Percentiles rank a stretch among this genome's conserved stretches.
phyloP scores from a whole-genome alignment of 64 coral and sea anemone genomes.

The Stylophora pistillata region DNA sequence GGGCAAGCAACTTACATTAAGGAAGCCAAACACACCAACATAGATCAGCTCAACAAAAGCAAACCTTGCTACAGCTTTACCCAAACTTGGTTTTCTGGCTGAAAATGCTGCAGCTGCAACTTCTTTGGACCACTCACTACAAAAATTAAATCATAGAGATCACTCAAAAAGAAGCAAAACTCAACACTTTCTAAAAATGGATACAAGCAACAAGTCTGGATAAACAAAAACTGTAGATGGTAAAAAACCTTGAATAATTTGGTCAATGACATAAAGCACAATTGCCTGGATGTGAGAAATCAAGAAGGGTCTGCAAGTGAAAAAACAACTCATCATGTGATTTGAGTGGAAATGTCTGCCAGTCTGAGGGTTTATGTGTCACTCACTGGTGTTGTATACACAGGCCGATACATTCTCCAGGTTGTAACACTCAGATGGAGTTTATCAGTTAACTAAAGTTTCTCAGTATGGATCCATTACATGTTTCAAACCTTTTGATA shows the following conservation, averaged over 20 bases:
- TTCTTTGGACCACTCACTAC: constrained; percentile 67
- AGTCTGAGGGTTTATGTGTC: neutral
- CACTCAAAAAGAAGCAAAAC: neutral
- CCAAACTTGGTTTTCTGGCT: constrained; percentile 50
- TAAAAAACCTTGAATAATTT: too few relatives aligned
- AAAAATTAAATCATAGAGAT: neutral
- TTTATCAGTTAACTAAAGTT: too few relatives aligned
- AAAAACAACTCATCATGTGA: too few relatives aligned
- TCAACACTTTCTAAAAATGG: too few relatives aligned
- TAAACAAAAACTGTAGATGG: too few relatives aligned
- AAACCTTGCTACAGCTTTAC: constrained; percentile 53
- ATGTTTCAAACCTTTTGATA: too few relatives aligned
- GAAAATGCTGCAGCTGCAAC: neutral
- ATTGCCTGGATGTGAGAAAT: too few relatives aligned
- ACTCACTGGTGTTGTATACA: neutral
- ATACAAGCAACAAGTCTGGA: too few relatives aligned
- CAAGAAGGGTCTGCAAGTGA: too few relatives aligned
- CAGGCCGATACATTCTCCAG: neutral
- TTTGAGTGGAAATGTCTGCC: neutral
- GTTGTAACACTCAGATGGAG: neutral
- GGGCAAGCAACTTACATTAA: constrained; percentile 46
- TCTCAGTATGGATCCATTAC: too few relatives aligned
- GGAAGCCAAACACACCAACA: constrained; percentile 56
- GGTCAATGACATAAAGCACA: too few relatives aligned
- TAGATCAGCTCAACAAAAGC: constrained; percentile 10